Base-by-base conservation (phyloP, 1,140 invertebrate genomes). In the Diabrotica undecimpunctata region DNA sequence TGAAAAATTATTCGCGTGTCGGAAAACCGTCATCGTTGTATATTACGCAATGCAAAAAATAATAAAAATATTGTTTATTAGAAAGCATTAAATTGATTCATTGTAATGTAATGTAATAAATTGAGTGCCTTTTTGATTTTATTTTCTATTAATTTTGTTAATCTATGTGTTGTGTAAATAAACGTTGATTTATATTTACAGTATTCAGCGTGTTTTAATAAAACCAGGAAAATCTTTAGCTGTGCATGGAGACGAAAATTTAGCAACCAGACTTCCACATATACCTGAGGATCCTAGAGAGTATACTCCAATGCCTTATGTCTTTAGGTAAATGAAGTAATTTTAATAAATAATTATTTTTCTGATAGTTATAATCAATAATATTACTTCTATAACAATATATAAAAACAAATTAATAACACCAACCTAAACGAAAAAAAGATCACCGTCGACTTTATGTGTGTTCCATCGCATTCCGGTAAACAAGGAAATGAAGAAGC, bases 301-400 rank as follows among this genome's bases (percentile, higher is more conserved):
- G 5, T 74, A 72, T 25, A 59, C 38, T 9, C 72, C 72, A 0
- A 72, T 74, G 69, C 69, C 69, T 5, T 70, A 67, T 37, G 61
- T 61, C 9, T 70, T 70, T 41, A 53, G 69, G 25, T 54, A 57
- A 57, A 5, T 7, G 0, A 25, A n/a, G 8, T 54, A 54, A 13
- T 13, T 12, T 3, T 25, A 54, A n/a, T 13, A 12, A 12, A 54
- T 8, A 54, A 54, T 54, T 13, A 4, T 25, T 12, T 54, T 50
- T 50, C 0, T 50, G 5, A 12, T 50, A 50, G n/a, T n/a, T n/a
- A n/a, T n/a, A n/a, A 11, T 11, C 7, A 7, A 50, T 11, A 7
- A 11, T 50, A 50, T 7, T 59, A 38, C 59, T 54, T 58, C 51
- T 11, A 12, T 54, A 54, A 54, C 10, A 14, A 54, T 54, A 7